Evolutionary conservation across 2,888 invertebrate genomes (phyloP), one percentile per base, ranked within the genome.

Genomic region (Stratiomys singularior): DNA sequence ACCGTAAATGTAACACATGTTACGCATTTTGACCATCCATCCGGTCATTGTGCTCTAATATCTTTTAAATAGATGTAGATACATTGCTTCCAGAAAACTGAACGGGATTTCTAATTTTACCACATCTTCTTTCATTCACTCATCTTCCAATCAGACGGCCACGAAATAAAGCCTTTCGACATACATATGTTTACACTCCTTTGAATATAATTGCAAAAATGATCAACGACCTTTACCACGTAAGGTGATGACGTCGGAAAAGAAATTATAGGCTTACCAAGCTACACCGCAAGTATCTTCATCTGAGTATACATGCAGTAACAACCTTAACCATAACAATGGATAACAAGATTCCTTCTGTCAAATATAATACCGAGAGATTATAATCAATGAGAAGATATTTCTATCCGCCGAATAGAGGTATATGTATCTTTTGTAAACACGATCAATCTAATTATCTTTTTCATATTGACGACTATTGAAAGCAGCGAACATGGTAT

Each of bases 221-320:
- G 66, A 37, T 37, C 66, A 66, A 66, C 66, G 66, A 66, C 66
- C 66, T 66, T 66, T 66, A 11, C 28, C 28, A 37, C 37, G n/a
- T n/a, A n/a, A n/a, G 37, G 18, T 66, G 18, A 52, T n/a, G 37
- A 63, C 63, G 63, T 63, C 66, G 18, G 18, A 66, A 66, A 66
- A 66, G 66, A 37, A 66, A 66, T 66, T 30, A 18, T 18, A 25
- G 63, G 52, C 3, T 13, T 37, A 37, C 52, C 37, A 18, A n/a
- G 18, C 4, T 28, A 30, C 18, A 52, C 18, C 52, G 15, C 52
- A 52, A 52, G 15, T n/a, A 52, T 2, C 4, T 4, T n/a, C 52
- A 52, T 52, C 52, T 37, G 9, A 37, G 37, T 9, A 5, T 37
- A 9, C 37, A 37, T 37, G 9, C 37, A 3, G 37, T 37, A 37